These are phyloP conservation scores for Acrobasis repandana DNA, from an alignment of 2,888 invertebrate genomes.

Conservation along the genomic window DNA sequence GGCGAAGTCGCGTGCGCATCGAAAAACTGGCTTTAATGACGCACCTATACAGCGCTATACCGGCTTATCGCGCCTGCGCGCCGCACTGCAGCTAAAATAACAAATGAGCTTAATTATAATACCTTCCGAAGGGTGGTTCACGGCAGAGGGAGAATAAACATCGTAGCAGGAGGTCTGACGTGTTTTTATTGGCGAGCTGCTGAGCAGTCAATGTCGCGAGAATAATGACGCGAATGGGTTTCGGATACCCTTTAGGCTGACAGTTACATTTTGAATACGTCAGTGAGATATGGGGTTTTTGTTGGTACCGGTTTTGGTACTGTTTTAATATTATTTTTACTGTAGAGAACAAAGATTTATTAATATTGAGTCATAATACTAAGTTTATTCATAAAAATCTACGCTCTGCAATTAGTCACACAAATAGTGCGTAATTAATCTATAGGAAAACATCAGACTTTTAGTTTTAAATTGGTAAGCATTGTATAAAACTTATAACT, in stretches of 20 bases:
- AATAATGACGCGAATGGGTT: conserved; percentile 66
- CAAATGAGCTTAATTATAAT: conserved; percentile 81
- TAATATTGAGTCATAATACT: no score
- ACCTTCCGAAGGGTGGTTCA: conserved; percentile 64
- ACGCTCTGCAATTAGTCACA: no score
- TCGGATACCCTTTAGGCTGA: conserved; percentile 30
- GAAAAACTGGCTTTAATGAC: conserved; percentile 72
- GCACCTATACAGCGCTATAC: conserved; percentile 64
- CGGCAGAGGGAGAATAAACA: conserved; percentile 61
- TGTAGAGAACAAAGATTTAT: no score
- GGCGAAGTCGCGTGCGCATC: conserved; percentile 77
- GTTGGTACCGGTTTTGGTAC: conserved; percentile 30
- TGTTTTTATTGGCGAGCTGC: conserved; percentile 71
- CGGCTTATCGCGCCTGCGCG: conserved; percentile 80
- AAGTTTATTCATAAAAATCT: no score
- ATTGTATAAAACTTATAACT: no score
- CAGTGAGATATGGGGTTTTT: conserved; percentile 19
- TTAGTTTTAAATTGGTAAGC: no score
- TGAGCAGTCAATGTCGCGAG: conserved; percentile 71
- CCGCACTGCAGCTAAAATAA: conserved; percentile 54
- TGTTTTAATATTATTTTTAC: no score
- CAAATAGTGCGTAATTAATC: no score
- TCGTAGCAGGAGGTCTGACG: conserved; percentile 66
- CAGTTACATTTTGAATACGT: conserved; percentile 19
- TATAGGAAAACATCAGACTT: no score